Evolutionary conservation across 2,113 vertebrate genomes (phyloP), one percentile per base, ranked within the genome.

Genomic region (Xenopus laevis): DNA sequence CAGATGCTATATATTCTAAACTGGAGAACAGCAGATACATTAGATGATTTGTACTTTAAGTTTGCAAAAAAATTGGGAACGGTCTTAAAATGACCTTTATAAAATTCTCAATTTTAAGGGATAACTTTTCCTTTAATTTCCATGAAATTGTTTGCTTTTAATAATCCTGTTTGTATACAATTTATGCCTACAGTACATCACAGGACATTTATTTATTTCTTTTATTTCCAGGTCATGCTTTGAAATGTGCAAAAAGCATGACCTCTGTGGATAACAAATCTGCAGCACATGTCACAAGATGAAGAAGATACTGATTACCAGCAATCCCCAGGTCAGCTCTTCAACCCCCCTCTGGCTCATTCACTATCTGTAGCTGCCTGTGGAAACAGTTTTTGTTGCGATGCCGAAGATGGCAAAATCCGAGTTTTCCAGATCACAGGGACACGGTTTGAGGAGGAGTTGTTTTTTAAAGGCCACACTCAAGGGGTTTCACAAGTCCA

Each of bases 231-330:
- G 97, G 93, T 98, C 65, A 93, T 95, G 86, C 86, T 98, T 68
- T 99, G 97, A 96, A 94, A 85, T 83, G 84, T 98, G 78, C 94
- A 97, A 85, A 98, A 98, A 83, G 89, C 92, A 46, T 92, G 93
- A 0, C 95, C 97, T 0, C 71, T 97, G 55, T 99, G 97, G 95
- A 92, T 85, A 21, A 81, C 82, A 33, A 94, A 91, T 79, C 89
- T 99, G 60, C 95, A 98, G 82, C 91, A 98, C 20, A 80, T 85
- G 59, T 52, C 71, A 9, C 71, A 66, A 59, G 85, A 83, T 65
- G 15, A 16, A 0, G 91, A 93, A 72, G 91, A 92, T 1, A 85
- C 84, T 13, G 83, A 83, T 0, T 61, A 67, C 20, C 72, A 59
- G 0, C 87, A 91, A 52, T 82, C 91, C 71, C 84, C 83, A 0